Conservation (phyloP, 2,888 invertebrate genomes). For the Heliconius erato region DNA sequence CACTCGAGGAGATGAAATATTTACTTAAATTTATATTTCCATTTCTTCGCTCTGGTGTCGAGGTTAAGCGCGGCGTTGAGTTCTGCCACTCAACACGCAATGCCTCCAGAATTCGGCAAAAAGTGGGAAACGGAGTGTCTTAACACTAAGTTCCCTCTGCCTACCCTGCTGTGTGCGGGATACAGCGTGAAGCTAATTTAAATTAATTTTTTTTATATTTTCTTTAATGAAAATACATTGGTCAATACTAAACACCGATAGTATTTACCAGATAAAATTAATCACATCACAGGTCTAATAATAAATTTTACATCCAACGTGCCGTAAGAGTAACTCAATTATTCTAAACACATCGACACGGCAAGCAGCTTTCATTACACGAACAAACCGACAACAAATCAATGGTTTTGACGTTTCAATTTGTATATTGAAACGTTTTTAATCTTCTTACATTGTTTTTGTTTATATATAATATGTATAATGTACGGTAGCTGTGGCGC, state of each 20-base stretch:
- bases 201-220: too few relatives aligned
- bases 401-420: conserved; percentile 82
- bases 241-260: conserved; percentile 33
- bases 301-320: conserved; percentile 36
- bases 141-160: too few relatives aligned
- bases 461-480: conserved; percentile 51
- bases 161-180: too few relatives aligned
- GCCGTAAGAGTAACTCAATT: conserved; percentile 58
- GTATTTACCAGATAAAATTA: conserved; percentile 37
- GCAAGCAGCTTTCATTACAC: conserved; percentile 42
- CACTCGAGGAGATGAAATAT: too few relatives aligned
- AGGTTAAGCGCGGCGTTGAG: too few relatives aligned
- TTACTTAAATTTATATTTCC: too few relatives aligned
- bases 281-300: conserved; percentile 43
- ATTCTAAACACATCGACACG: conserved; percentile 62
- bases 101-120: too few relatives aligned
- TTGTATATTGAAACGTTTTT: conserved; percentile 83
- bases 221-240: neutral
- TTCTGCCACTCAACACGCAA: too few relatives aligned
- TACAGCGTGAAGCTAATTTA: too few relatives aligned
- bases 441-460: conserved; percentile 78
- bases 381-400: conserved; percentile 74
- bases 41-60: too few relatives aligned
- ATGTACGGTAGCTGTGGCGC: conserved; percentile 73
- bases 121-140: too few relatives aligned